Evolutionary conservation across 2,113 vertebrate genomes (phyloP).

Genomic region (Vireo altiloquus): DNA sequence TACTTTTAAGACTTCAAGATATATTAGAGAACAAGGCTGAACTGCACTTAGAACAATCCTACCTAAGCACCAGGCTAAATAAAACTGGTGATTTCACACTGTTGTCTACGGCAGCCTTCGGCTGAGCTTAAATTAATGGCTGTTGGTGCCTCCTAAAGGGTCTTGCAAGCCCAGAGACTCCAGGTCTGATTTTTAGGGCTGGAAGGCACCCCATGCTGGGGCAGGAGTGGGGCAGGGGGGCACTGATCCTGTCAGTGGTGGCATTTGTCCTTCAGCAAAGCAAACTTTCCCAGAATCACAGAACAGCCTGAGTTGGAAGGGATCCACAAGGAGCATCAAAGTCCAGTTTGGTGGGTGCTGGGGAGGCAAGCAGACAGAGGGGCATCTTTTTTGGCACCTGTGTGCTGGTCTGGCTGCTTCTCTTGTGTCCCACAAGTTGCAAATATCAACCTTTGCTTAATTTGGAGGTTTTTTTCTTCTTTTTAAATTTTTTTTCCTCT

Average conservation of each 20-base stretch:
- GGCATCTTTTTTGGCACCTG: not conserved
- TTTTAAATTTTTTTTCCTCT: not conserved
- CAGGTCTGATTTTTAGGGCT: not conserved
- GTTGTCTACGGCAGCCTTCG: not conserved
- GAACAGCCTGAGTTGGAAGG: not conserved
- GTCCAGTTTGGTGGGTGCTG: not conserved
- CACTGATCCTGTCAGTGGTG: not conserved
- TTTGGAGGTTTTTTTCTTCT: fast-evolving
- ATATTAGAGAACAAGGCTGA: constrained; percentile 1
- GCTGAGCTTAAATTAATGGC: not conserved
- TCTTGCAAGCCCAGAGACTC: not conserved
- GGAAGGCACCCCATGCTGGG: not conserved
- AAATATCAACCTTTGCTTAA: not conserved
- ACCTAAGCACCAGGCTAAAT: not conserved
- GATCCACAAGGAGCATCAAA: not conserved
- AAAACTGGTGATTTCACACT: not conserved
- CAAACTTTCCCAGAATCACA: not conserved
- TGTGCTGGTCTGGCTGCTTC: not conserved
- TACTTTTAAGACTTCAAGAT: constrained; percentile 17
- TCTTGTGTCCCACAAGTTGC: not conserved
- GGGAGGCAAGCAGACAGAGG: not conserved
- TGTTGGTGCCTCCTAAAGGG: not conserved
- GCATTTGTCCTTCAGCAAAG: not conserved
- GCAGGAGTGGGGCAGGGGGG: not conserved
- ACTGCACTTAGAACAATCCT: not conserved